phyloP scores from a whole-genome alignment of 2,797 vertebrate genomes.

The Acridotheres tristis region DNA sequence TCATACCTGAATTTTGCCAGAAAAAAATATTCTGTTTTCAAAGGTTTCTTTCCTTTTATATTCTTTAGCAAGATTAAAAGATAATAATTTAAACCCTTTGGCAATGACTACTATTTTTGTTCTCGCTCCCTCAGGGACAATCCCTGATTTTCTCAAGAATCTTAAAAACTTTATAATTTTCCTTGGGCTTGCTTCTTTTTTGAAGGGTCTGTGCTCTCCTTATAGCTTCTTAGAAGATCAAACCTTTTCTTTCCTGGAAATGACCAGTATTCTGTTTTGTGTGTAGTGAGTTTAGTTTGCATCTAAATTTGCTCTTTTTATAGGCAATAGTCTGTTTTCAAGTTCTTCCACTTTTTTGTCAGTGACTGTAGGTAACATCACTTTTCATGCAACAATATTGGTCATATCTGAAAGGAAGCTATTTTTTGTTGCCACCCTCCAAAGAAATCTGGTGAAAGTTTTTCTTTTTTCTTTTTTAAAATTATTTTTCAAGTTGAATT shows the following conservation, averaged over 20 bases:
- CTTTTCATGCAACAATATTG: neutral
- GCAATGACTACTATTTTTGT: neutral
- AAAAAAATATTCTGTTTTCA: neutral
- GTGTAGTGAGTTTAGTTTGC: neutral
- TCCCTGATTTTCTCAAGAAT: neutral
- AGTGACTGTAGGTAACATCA: neutral
- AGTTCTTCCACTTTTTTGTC: neutral
- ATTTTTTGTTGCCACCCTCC: neutral
- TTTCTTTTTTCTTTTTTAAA: fast-evolving
- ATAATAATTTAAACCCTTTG: neutral
- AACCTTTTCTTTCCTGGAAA: neutral
- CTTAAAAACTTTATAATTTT: neutral
- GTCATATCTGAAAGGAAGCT: neutral
- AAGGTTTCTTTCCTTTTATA: neutral
- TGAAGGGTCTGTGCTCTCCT: neutral
- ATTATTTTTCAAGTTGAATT: neutral
- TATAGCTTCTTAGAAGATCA: neutral
- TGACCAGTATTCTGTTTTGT: neutral
- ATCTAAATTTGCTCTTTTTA: neutral
- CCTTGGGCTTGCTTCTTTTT: neutral
- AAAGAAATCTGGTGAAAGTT: fast-evolving
- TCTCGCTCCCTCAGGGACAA: neutral
- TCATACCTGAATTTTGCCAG: neutral
- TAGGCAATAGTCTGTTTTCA: neutral
- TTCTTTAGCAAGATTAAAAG: neutral